Base-by-base conservation (phyloP, 1,140 invertebrate species). In the Lordiphosa stackelbergi region DNA sequence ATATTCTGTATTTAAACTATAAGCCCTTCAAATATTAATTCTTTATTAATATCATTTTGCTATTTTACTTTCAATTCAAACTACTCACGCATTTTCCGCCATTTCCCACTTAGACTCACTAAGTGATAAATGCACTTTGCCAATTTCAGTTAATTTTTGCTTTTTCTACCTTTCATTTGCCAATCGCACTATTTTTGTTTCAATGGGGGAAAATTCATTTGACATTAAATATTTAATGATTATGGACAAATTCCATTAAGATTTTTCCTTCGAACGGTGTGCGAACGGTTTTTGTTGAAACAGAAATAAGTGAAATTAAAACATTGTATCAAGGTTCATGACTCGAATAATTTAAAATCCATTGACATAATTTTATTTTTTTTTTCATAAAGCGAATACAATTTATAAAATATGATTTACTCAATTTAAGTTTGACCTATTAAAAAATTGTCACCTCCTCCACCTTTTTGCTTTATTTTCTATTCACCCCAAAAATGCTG, bases 201-300 rank as follows among this genome's bases (percentile, higher is more conserved):
- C 1, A 24, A 42, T 42, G 13, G 9, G 9, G 13, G 28, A 12
- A 13, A 48, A 35, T 34, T 48, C 46, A 1, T 11, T 5, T 37
- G 10, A 37, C n/a, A 51, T 7, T 22, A 22, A 2, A 13, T 8
- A 34, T 46, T 34, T 62, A 47, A 64, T 42, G 36, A 28, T n/a
- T 47, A 54, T 36, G 31, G 49, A 53, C 42, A 54, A 47, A 47
- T 8, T 41, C 41, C 36, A 64, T 54, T 42, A 36, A 13, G 28
- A 43, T 46, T 46, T 28, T 5, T 2, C 12, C 6, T 19, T 36
- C 5, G 2, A 10, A 46, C 24, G 6, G 12, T 46, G 10, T 5
- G 12, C 10, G 12, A 5, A 24, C 8, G 22, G 22, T 31, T 10
- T 24, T 24, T 43, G 22, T 28, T 43, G 24, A 34, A 13, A 13